Evolutionary conservation across 2,113 vertebrate species (phyloP), one percentile per base, ranked within the genome.

Genomic region (Dicrurus megarhynchus): DNA sequence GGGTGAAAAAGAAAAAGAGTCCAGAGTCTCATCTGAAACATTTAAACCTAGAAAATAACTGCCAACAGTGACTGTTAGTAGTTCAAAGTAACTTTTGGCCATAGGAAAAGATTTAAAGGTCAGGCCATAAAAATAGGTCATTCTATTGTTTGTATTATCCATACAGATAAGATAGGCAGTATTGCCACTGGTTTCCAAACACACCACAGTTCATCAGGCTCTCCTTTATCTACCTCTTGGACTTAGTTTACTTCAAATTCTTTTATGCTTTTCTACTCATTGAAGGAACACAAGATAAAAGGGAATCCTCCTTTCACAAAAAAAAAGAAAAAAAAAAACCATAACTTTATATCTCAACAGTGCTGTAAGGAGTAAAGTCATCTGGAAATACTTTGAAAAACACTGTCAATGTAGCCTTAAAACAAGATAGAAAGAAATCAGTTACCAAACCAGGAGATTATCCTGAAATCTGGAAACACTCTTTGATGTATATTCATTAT

Each of bases 231-330:
- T 50, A 10, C 28, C 18, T 63, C 20, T 65, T 93, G 32, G 15
- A 56, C 4, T 57, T 52, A 57, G 3, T 42, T 77, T 49, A 37
- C 17, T 87, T 75, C 8, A 49, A 84, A 69, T 73, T 13, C 22
- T 74, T 89, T 87, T 24, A 44, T 64, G 18, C 8, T 94, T 68
- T 75, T 27, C 26, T 60, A 42, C 3, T 26, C 13, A 19, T 15
- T 52, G 22, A 87, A 74, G 11, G 16, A 78, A 78, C 0, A 5
- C 9, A 20, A 89, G 24, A 65, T 8, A 73, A 57, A 76, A 64
- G 6, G 2, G 13, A 64, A 78, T 78, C 1, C 0, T n/a, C 3
- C 8, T 76, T 50, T 23, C 10, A 17, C 0, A 0, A 17, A 13
- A 23, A 55, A 33, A 13, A 39, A 15, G 8, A 23, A 18, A 15